phyloP scores from a whole-genome alignment of 37 sponge, comb jelly and placozoan genomes.

The Sycon ciliatum region DNA sequence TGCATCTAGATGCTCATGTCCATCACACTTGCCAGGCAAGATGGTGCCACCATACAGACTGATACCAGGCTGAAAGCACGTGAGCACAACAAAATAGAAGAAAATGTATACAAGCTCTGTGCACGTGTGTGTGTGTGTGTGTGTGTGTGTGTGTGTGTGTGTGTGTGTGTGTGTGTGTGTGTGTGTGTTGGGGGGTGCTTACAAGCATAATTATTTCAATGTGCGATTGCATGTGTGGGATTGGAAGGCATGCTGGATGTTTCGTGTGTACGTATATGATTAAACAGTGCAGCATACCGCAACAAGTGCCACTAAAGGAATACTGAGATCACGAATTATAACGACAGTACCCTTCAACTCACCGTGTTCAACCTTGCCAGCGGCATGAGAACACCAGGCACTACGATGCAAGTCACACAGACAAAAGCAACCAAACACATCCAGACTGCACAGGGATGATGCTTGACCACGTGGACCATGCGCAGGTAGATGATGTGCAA shows the following conservation, averaged over 20 bases:
- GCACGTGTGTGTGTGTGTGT: conserved; percentile 24
- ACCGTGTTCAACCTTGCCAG: conserved; percentile 55
- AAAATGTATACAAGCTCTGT: too few relatives aligned
- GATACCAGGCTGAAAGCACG: conserved; percentile 29
- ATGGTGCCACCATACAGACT: conserved; percentile 62
- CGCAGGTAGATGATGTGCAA: too few relatives aligned
- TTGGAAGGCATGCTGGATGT: too few relatives aligned
- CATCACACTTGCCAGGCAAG: conserved; percentile 45
- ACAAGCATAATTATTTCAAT: too few relatives aligned
- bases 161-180: conserved; percentile 5
- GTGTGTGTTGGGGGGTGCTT: not conserved
- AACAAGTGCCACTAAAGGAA: too few relatives aligned
- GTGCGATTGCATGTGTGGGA: too few relatives aligned
- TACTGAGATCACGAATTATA: too few relatives aligned
- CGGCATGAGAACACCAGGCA: conserved; percentile 67
- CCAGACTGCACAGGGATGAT: not conserved
- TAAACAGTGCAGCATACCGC: too few relatives aligned
- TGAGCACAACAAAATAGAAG: too few relatives aligned
- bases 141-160: conserved; percentile 14
- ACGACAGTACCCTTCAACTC: not conserved
- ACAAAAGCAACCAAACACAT: not conserved
- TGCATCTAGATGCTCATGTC: conserved; percentile 40
- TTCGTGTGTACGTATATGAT: too few relatives aligned
- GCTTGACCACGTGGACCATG: too few relatives aligned
- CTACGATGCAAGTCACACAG: conserved; percentile 13